Evolutionary conservation across 2,797 vertebrate species (phyloP).

Genomic region (Microhierax caerulescens): DNA sequence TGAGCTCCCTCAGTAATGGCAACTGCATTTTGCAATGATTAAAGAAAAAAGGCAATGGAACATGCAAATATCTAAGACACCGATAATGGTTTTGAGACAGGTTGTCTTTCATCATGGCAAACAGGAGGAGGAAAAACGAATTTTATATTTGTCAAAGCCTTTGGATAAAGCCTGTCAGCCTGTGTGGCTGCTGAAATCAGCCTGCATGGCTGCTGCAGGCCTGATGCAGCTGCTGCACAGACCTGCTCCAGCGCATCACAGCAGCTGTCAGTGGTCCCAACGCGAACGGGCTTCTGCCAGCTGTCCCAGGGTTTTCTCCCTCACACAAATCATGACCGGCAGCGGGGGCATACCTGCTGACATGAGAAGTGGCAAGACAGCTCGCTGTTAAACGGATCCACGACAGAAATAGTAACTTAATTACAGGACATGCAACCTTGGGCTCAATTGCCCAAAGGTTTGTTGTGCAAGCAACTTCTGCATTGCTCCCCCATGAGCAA

Average conservation of each 20-base stretch:
- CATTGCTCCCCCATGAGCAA: not conserved
- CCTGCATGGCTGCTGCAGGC: not conserved
- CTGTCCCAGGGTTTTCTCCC: not conserved
- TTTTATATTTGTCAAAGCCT: slow-evolving; percentile 25
- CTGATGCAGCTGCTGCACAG: accelerated
- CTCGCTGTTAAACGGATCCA: not conserved
- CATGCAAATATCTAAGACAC: not conserved
- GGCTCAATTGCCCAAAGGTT: not conserved
- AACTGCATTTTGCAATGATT: not conserved
- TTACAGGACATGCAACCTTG: not conserved
- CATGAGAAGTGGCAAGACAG: not conserved
- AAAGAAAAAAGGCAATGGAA: not conserved
- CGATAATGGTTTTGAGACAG: not conserved
- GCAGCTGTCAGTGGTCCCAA: accelerated
- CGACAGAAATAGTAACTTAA: not conserved
- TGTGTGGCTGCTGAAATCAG: not conserved
- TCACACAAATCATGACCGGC: not conserved
- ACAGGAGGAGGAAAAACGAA: not conserved
- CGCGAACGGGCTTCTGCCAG: not conserved
- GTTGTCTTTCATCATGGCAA: not conserved
- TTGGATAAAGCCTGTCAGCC: not conserved
- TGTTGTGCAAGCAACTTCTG: not conserved
- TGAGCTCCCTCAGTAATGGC: not conserved
- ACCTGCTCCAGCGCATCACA: not conserved
- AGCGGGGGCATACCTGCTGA: not conserved